A percentile compares a stretch with the other conserved stretches of the same genome.
Conservation (phyloP, 2,113 vertebrate species). For the Nycticryphes semicollaris region DNA sequence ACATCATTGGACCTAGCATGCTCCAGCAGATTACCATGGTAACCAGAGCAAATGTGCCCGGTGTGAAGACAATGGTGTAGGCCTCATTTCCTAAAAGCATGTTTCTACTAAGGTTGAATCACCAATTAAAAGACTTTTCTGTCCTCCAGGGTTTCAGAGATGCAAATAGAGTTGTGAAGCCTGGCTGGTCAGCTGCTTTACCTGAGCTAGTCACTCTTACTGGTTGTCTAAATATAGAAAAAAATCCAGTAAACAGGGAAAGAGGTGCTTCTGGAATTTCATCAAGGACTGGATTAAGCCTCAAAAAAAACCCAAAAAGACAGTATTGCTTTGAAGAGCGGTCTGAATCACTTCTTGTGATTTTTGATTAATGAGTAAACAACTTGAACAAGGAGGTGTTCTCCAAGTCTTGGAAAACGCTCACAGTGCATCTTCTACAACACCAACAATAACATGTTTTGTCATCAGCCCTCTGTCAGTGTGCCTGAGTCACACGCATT, state of each 20-base stretch:
- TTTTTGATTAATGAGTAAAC: slow-evolving; percentile 28
- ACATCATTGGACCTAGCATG: slow-evolving; percentile 70
- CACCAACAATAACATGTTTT: slow-evolving; percentile 52
- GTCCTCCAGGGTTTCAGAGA: slow-evolving; percentile 62
- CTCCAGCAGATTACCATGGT: slow-evolving; percentile 74
- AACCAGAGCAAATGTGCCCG: slow-evolving; percentile 60
- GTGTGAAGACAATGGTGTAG: slow-evolving; percentile 67
- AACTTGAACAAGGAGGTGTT: not conserved
- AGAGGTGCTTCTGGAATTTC: not conserved
- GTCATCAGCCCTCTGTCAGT: slow-evolving; percentile 51
- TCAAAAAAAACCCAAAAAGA: not conserved
- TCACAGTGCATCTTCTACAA: slow-evolving; percentile 23
- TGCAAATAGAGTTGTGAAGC: slow-evolving; percentile 51
- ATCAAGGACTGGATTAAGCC: not conserved
- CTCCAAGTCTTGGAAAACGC: slow-evolving; percentile 12
- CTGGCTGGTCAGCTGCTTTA: slow-evolving; percentile 55
- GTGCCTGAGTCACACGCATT: slow-evolving; percentile 54
- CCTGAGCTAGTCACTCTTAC: slow-evolving; percentile 32
- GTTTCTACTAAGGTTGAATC: slow-evolving; percentile 69
- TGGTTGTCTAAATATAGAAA: slow-evolving; percentile 1
- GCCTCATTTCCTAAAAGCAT: slow-evolving; percentile 74
- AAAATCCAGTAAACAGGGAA: not conserved
- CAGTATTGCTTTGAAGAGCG: not conserved
- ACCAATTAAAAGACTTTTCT: slow-evolving; percentile 73
- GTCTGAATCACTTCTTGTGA: not conserved